Conservation (phyloP, 2,888 invertebrate genomes). For the Dryobotodes eremita region DNA sequence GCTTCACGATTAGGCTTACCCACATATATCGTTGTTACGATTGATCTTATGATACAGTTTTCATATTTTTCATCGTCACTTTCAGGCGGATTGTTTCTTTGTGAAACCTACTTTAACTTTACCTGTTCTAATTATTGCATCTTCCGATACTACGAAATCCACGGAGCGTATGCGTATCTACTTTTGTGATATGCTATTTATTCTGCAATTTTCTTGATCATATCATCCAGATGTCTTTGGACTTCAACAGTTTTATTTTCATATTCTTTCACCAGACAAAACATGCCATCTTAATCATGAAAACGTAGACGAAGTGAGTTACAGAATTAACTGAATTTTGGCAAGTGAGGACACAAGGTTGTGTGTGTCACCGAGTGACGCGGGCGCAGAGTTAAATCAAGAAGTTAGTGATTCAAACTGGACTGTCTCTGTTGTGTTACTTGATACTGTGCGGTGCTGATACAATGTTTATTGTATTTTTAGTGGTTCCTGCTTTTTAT, state of each 20-base stretch:
- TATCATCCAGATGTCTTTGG: background rate
- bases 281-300: slow-evolving; percentile 49
- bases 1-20: too few relatives aligned
- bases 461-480: slow-evolving; percentile 58
- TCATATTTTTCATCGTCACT: background rate
- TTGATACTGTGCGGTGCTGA: slow-evolving; percentile 56
- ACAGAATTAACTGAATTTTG: slow-evolving; percentile 75
- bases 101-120: background rate
- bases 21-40: background rate
- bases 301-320: slow-evolving; percentile 64
- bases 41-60: background rate
- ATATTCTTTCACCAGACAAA: slow-evolving; percentile 44
- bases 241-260: slow-evolving; percentile 15
- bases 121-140: background rate
- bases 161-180: background rate
- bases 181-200: background rate
- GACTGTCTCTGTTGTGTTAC: slow-evolving; percentile 61
- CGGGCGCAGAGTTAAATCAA: slow-evolving; percentile 62
- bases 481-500: slow-evolving; percentile 29
- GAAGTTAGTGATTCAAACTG: slow-evolving; percentile 65
- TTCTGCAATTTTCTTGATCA: background rate
- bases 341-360: slow-evolving; percentile 76
- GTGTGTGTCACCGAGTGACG: slow-evolving; percentile 73
- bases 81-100: background rate
- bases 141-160: background rate